Percentiles rank a stretch among this genome's conserved stretches.
Conservation (phyloP, 2,888 invertebrate genomes). For the Aricia artaxerxes region DNA sequence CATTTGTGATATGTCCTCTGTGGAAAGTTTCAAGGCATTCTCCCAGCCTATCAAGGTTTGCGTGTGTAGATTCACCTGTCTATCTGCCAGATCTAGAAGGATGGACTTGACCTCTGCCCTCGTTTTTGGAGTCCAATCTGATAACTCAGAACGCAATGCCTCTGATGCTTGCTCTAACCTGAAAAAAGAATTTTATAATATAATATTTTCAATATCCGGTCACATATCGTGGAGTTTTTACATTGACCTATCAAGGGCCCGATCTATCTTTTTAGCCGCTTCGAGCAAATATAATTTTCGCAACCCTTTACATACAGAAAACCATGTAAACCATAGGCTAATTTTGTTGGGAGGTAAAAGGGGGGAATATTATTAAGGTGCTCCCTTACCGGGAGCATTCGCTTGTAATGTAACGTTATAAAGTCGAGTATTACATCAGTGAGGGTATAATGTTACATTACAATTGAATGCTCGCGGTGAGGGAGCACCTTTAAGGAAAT, state of each 20-base stretch:
- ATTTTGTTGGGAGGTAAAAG: no score
- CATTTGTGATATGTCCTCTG: conserved; percentile 55
- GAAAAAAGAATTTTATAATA: conserved; percentile 30
- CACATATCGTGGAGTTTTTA: not conserved
- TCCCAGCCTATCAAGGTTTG: conserved; percentile 63
- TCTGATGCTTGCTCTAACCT: conserved; percentile 71
- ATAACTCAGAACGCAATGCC: conserved; percentile 63
- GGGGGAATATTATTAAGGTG: no score
- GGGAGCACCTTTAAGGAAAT: no score
- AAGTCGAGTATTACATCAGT: no score
- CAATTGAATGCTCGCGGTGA: no score
- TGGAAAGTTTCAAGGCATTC: conserved; percentile 56
- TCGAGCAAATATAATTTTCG: no score
- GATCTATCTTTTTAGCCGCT: no score
- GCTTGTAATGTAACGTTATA: no score
- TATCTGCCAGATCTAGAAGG: conserved; percentile 60
- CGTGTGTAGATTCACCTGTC: conserved; percentile 58
- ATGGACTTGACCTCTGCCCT: conserved; percentile 57
- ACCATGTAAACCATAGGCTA: no score
- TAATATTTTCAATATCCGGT: not conserved
- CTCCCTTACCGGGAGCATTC: no score
- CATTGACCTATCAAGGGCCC: not conserved
- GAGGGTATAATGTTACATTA: no score
- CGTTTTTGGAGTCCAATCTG: conserved; percentile 69
- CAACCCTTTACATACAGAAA: no score